Evolutionary conservation across 2,113 vertebrate species (phyloP).

Genomic region (Grammomys surdaster): DNA sequence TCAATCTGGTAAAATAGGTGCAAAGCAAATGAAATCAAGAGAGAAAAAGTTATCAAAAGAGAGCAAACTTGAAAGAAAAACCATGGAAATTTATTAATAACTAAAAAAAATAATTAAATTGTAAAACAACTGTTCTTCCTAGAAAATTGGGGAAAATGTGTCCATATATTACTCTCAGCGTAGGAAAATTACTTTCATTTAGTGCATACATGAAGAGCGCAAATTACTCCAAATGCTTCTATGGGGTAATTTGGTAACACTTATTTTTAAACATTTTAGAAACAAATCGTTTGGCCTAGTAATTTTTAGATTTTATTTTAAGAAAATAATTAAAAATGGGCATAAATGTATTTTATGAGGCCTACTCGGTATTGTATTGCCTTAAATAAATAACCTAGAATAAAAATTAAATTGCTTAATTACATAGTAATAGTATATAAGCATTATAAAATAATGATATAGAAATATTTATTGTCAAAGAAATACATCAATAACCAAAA

Average conservation of each 20-base stretch:
- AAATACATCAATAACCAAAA: conserved; percentile 1
- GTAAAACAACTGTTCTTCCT: neutral
- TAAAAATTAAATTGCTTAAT: conserved; percentile 24
- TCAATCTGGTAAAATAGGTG: conserved; percentile 7
- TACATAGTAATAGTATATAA: conserved; percentile 1
- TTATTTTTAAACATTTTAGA: conserved; percentile 36
- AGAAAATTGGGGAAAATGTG: neutral
- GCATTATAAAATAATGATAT: neutral
- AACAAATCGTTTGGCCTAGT: neutral
- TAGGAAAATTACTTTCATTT: neutral
- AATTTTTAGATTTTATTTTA: conserved; percentile 31
- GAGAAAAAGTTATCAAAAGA: neutral
- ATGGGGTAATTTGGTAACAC: neutral
- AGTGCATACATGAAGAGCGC: neutral
- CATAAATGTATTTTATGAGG: neutral
- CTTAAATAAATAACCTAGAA: conserved; percentile 20
- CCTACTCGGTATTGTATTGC: neutral
- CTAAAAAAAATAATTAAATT: neutral
- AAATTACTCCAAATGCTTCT: conserved; percentile 40
- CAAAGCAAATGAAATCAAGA: conserved; percentile 47
- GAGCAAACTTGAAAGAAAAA: conserved; percentile 7
- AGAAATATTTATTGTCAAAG: neutral
- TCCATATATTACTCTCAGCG: neutral
- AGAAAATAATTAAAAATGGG: neutral
- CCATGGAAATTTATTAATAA: conserved; percentile 42